Base-by-base conservation (phyloP, 2,797 vertebrate genomes). In the Pseudochromis fuscus region DNA sequence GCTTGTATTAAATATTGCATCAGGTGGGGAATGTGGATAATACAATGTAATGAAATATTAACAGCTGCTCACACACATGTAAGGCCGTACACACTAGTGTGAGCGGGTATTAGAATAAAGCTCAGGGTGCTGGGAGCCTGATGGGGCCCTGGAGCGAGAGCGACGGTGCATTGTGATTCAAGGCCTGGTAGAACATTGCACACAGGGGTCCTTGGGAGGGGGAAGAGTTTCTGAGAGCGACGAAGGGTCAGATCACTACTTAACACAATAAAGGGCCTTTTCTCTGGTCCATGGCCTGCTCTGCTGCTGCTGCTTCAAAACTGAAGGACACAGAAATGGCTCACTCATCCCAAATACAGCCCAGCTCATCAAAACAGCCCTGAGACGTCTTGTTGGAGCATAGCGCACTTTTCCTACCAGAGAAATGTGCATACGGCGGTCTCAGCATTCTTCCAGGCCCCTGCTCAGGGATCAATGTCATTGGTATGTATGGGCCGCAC, bases 401-500 rank as follows among this genome's bases (percentile, higher is more conserved):
- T 44, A 35, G 58, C 2, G 3, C 49, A 58, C 64, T 75, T 86
- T 83, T 83, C 40, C 65, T 64, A 49, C 28, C 11, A 28, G 45
- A 58, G 79, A 78, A 72, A 63, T 63, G 71, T 76, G 70, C 79
- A 79, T 85, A 74, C 3, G 61, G 77, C 66, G 13, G 1, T 48
- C 78, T 88, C 87, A 91, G 79, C 89, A 80, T 61, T 87, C 61
- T 76, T 35, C 19, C 57, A 68, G 46, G 24, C 35, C 52, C 55
- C 50, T 38, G 33, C 59, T 81, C 61, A 59, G 61, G 77, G 80
- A 87, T 88, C 80, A 82, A 58, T 84, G 81, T 74, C 80, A 86
- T 89, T 87, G 77, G 82, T 89, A 89, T 88, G 86, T 84, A 86
- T 72, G 59, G 77, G 52, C 56, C 48, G 59, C 55, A 23, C 2